Evolutionary conservation across 2,113 vertebrate genomes (phyloP).

Genomic region (Phocoena phocoena): DNA sequence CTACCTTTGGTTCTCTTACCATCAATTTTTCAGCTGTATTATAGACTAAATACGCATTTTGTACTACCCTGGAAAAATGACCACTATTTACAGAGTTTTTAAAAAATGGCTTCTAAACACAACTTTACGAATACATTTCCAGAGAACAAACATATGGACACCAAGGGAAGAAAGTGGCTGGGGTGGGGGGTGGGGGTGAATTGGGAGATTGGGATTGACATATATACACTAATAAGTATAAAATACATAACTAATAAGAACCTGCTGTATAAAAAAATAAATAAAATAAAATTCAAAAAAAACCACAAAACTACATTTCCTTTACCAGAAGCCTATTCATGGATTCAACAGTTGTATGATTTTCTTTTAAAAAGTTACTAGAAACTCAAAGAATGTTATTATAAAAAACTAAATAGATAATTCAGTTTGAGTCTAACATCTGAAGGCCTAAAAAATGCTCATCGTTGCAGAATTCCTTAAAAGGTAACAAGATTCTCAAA

Average conservation of each 20-base stretch:
- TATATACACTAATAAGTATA: no score
- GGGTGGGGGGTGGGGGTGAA: no score
- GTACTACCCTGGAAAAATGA: not conserved
- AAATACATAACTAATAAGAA: no score
- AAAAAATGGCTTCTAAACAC: not conserved
- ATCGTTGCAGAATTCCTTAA: not conserved
- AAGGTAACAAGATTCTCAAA: not conserved
- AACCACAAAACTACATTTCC: no score
- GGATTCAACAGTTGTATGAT: no score
- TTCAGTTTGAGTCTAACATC: not conserved
- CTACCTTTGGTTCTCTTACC: not conserved
- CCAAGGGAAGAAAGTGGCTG: no score
- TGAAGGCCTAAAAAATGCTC: not conserved
- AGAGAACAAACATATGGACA: no score
- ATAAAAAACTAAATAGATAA: not conserved
- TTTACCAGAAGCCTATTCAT: no score
- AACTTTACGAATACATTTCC: not conserved
- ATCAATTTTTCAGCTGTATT: not conserved
- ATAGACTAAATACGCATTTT: not conserved
- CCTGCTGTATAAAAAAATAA: no score
- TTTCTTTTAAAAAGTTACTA: not conserved
- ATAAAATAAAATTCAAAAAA: no score
- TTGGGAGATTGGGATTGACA: no score
- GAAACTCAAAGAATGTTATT: not conserved
- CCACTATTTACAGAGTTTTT: not conserved